Evolutionary conservation across 2,797 vertebrate species (phyloP).

Genomic region (Cryptoprocta ferox): DNA sequence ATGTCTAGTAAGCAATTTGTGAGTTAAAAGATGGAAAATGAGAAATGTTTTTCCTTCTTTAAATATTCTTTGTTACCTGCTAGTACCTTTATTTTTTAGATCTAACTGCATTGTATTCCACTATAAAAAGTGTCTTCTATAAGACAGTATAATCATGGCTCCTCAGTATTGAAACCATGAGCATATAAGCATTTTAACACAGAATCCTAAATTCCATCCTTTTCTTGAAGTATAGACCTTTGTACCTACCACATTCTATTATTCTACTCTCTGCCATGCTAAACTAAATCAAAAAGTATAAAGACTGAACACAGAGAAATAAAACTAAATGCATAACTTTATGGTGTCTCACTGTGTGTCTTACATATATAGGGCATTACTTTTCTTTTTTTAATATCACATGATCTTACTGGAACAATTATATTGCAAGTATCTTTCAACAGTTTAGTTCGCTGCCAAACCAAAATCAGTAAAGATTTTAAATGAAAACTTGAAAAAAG

Average conservation of each 20-base stretch:
- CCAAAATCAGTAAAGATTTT: conserved; percentile 36
- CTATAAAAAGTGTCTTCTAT: neutral
- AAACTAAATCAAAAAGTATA: conserved; percentile 12
- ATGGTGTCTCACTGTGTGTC: neutral
- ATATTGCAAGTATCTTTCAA: conserved; percentile 29
- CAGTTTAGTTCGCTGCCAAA: conserved; percentile 45
- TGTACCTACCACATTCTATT: neutral
- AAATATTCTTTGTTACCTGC: neutral
- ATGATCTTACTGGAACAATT: neutral
- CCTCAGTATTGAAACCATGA: conserved; percentile 47
- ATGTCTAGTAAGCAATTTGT: neutral
- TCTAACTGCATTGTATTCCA: neutral
- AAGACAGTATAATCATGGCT: neutral
- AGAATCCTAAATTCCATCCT: conserved; percentile 44
- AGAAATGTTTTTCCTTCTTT: conserved; percentile 22
- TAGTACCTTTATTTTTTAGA: neutral
- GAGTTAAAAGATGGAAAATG: conserved; percentile 22
- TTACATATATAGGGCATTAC: neutral
- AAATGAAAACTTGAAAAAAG: conserved; percentile 36
- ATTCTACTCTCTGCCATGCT: neutral
- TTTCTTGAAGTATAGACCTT: conserved; percentile 1
- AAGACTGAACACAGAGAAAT: conserved; percentile 12
- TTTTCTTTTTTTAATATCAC: conserved; percentile 33
- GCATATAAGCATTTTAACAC: neutral
- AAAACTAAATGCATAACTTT: neutral